Percentiles rank a stretch among this genome's conserved stretches.
phyloP scores from a whole-genome alignment of 2,888 invertebrate species.

The Tetragonisca angustula region DNA sequence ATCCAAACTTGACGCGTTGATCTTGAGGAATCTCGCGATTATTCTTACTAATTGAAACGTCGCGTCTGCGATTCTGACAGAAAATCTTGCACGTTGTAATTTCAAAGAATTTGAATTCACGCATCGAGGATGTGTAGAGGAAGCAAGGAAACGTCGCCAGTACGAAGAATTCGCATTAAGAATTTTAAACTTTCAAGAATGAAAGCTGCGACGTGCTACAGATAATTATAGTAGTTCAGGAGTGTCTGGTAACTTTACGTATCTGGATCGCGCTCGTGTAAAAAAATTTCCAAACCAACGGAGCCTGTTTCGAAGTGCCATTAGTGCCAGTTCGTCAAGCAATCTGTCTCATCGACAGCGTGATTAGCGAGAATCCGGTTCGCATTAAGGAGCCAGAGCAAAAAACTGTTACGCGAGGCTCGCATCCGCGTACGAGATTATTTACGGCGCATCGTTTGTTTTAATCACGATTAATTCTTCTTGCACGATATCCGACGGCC shows the following conservation, averaged over 20 bases:
- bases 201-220: too few relatives aligned
- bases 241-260: too few relatives aligned
- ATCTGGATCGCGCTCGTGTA: not conserved
- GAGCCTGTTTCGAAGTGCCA: too few relatives aligned
- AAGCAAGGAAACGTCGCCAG: too few relatives aligned
- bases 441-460: slow-evolving; percentile 44
- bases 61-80: too few relatives aligned
- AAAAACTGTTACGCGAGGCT: not conserved
- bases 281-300: not conserved
- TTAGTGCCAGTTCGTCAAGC: not conserved
- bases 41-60: not conserved
- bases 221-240: not conserved
- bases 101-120: too few relatives aligned
- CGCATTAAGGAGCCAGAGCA: not conserved
- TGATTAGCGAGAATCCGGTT: not conserved
- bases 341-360: not conserved
- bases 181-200: too few relatives aligned
- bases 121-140: too few relatives aligned
- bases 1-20: not conserved
- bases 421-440: slow-evolving; percentile 25
- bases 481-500: slow-evolving; percentile 15
- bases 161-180: too few relatives aligned
- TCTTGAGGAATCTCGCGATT: not conserved
- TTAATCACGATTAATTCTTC: slow-evolving; percentile 48
- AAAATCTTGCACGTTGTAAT: too few relatives aligned